These are phyloP conservation scores for Nymphalis io DNA, from an alignment of 1,140 invertebrate genomes.

Conservation along the genomic window DNA sequence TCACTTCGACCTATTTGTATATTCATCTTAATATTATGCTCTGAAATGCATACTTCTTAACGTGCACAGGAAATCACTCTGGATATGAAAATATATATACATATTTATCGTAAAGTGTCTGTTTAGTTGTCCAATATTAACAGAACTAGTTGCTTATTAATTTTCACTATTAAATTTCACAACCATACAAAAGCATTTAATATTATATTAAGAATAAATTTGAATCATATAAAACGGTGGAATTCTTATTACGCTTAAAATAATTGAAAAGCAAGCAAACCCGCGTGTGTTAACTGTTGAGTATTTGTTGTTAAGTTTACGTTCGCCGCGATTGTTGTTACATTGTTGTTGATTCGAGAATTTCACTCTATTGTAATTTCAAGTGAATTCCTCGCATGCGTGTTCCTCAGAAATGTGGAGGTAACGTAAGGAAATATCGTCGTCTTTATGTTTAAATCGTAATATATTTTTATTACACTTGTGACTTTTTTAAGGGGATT, in stretches of 20 bases:
- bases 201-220: too few species aligned
- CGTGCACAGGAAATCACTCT: too few species aligned
- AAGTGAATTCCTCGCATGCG: conserved; percentile 29
- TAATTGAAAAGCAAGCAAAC: background rate
- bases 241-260: background rate
- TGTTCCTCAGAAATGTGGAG: background rate
- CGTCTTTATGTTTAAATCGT: background rate
- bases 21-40: too few species aligned
- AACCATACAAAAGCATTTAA: too few species aligned
- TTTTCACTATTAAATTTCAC: too few species aligned
- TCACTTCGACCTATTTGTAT: background rate
- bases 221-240: background rate
- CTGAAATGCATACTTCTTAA: too few species aligned
- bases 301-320: conserved; percentile 18
- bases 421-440: background rate
- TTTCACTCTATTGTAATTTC: conserved; percentile 40
- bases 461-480: background rate
- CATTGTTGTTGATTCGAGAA: conserved; percentile 54
- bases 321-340: conserved; percentile 24
- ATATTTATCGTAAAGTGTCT: background rate
- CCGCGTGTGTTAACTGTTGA: background rate
- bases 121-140: background rate
- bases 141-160: background rate
- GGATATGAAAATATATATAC: background rate
- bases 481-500: background rate